Evolutionary conservation across 1,140 invertebrate species (phyloP), one percentile per base, ranked within the genome.

Genomic region (Homarus americanus): DNA sequence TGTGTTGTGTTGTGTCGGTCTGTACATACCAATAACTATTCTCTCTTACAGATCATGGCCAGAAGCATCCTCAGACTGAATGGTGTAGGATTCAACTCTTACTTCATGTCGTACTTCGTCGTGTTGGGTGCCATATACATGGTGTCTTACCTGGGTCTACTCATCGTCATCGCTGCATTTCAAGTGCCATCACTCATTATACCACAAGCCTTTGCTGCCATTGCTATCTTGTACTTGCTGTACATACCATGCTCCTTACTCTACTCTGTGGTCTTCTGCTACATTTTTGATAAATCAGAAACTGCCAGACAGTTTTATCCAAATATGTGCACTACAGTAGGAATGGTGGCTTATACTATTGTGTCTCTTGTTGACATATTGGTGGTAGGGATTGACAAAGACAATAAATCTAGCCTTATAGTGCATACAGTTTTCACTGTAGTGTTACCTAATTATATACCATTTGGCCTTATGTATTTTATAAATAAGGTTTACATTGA

Each of bases 11-110:
- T n/a, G n/a, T n/a, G n/a, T n/a, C n/a, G n/a, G n/a, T n/a, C n/a
- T n/a, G n/a, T n/a, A n/a, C n/a, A n/a, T n/a, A 20, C 15, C 24
- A 58, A 58, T 20, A 4, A 17, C 24, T 58, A 32, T 78, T 32
- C 84, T 78, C 38, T 73, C 24, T 95, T 96, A 85, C 95, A 98
- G 97, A 96, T 96, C 84, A 97, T 97, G 94, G 96, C 97, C 1
- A 97, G 97, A 94, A 97, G 97, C 94, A 97, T 97, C 93, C 94
- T 98, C 15, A 95, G 97, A 38, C 96, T 98, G 36, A 97, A 98
- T 94, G 97, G 97, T 0, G 94, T 98, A 36, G 96, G 96, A 4
- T 96, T 97, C 93, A 95, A 95, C 76, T 95, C 97, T 94, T 98
- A 98, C 93, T 98, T 97, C 94, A 93, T 96, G 1, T 96, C 96